Evolutionary conservation across 1,140 invertebrate species (phyloP), one percentile per base, ranked within the genome.

Genomic region (Drosophila obscura): DNA sequence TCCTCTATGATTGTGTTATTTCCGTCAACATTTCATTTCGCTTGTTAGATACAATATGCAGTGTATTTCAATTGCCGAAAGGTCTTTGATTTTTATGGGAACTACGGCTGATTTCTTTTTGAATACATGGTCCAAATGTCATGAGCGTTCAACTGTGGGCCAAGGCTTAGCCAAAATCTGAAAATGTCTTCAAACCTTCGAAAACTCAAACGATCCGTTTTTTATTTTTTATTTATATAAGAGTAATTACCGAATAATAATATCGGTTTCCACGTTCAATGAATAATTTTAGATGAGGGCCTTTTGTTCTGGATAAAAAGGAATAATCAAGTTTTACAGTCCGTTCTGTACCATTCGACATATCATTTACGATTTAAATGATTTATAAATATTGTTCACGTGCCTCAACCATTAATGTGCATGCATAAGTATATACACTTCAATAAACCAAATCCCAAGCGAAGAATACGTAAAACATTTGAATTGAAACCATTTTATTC

Each of bases 1-100:
- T 16, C 39, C 15, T 24, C 51, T 28, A 49, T 45, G 49, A 48
- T 59, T 28, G 64, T 60, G 60, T 73, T 52, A 81, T 84, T 84
- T 84, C 81, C 81, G 81, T 84, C 82, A 84, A 84, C 81, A 84
- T 87, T 84, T 85, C 82, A 71, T 75, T 81, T 13, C 35, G 35
- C 11, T 13, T 85, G 77, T 84, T 80, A 87, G 82, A 77, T 51
- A 77, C 73, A 87, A 84, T 84, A 11, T 39, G 11, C 35, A 13
- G 11, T 39, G 13, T 4, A 39, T 39, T 87, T 81, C 82, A 84
- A 84, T 84, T 87, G 73, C 73, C 74, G 64, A 61, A 58, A 60
- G 80, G 55, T 77, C 22, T 77, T 52, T 69, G 77, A 69, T 77
- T 73, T 60, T 51, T 80, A 84, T 85, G 67, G 69, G 75, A 71